Evolutionary conservation across 2,113 vertebrate species (phyloP), one percentile per base, ranked within the genome.

Genomic region (Copsychus sechellarum): DNA sequence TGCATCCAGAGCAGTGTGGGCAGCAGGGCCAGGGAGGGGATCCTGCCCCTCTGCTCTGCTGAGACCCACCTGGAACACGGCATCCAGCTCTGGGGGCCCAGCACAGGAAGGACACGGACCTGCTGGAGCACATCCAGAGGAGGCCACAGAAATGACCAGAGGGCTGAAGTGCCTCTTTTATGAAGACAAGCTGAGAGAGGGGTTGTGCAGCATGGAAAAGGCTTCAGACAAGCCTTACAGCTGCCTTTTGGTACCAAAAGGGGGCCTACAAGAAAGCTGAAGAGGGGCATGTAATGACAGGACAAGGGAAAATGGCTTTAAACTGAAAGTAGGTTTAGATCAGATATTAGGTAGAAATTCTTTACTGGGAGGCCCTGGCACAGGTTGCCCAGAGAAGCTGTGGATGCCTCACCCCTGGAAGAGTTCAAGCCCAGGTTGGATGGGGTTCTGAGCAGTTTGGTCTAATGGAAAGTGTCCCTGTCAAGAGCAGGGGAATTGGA

Each of bases 1-100:
- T 82, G 54, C 17, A 61, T 54, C 29, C 21, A 54, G 33, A 61
- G 40, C n/a, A 47, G 13, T 0, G 1, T 23, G 25, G 47, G 0
- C 70, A 69, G 40, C n/a, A 54, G 47, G 70, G 18, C 0, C 0
- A 48, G 21, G 14, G 13, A 61, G 25, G n/a, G 21, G 25, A 42
- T 40, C 42, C 29, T 61, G 70, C 0, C 38, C 29, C 45, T 74
- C 53, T 61, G 29, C 33, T 18, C 66, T 57, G 31, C 0, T 36
- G 24, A 47, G 38, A 47, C 6, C 45, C 54, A 60, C 6, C 14
- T 22, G 29, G 3, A 76, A 3, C 4, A 1, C 45, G 54, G 36
- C 40, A 69, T 42, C 62, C 56, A 62, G 40, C 34, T 48, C 54
- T 56, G 40, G 34, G 25, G 9, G 0, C 17, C 6, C 11, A 54